Evolutionary conservation across 2,888 invertebrate genomes (phyloP), one percentile per base, ranked within the genome.

Genomic region (Sturmia bella): DNA sequence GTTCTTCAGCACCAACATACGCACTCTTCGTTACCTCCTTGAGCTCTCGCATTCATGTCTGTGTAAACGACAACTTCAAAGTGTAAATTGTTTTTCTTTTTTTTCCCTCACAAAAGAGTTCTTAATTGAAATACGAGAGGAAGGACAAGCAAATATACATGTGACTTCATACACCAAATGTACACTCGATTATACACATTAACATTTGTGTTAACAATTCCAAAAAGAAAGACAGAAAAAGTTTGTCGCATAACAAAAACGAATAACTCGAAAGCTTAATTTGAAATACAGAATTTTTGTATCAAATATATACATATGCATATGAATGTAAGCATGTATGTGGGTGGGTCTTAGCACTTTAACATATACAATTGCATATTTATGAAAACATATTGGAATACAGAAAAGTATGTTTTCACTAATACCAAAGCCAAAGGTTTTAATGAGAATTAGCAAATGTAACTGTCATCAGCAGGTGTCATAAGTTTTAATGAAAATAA

Each of bases 381-480:
- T 50, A 50, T 15, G 19, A 13, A 19, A 37, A 48, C 19, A 64
- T 64, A 64, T 64, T 64, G 19, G 11, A 4, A 15, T 32, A 17
- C 13, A 12, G 21, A n/a, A 64, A 52, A 37, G 12, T 21, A 59
- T 39, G 57, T 11, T 41, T 59, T 9, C 43, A 66, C 59, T 59
- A 50, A 48, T 68, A 7, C 19, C 27, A 45, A 69, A 50, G 57
- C 17, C 45, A 72, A 76, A 75, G 59, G 75, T 72, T 76, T 32
- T 76, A 72, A 80, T 80, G 66, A 76, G 70, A 72, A 80, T 80
- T 76, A 80, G 75, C 64, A 76, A 76, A 72, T 80, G 75, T 80
- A 76, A 72, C 80, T 80, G 80, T 76, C 80, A 80, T 61, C 70
- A 80, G 41, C 80, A 80, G 80, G 59, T 80, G 80, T 76, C 75